Base-by-base conservation (phyloP, 2,888 invertebrate genomes). In the Athalia rosae region DNA sequence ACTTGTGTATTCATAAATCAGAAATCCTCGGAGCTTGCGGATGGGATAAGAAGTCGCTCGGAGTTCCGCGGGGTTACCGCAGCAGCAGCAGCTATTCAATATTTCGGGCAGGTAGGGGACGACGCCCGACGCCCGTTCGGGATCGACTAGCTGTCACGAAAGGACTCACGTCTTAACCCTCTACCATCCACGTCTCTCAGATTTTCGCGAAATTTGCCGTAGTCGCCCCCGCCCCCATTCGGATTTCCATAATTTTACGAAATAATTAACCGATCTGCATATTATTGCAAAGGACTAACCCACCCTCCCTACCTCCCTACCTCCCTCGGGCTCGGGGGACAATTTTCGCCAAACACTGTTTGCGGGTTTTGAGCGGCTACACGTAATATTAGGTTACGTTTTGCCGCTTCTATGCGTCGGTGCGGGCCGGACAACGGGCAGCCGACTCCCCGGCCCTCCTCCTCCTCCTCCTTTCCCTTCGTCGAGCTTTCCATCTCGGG, bases 201-300 rank as follows among this genome's bases (percentile, higher is more conserved):
- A 11, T 13, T 58, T 15, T 9, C 4, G 13, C 64, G 79, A 79
- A 81, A 82, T 80, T 82, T 78, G 81, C 79, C 80, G 77, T 80
- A 78, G 28, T 2, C 28, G 28, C 28, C 28, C n/a, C n/a, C n/a
- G n/a, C n/a, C n/a, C n/a, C n/a, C n/a, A 28, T 53, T 64, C 28
- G 48, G 79, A 85, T 86, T 84, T 85, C 79, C 85, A 86, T 84
- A 84, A 87, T 85, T 87, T 82, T 58, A 79, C 78, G 81, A 81
- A 85, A 85, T 82, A 85, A 85, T 85, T 84, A 84, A 86, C 84
- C 82, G 82, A 85, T 87, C 82, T 84, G 82, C 83, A 85, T 84
- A 85, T 81, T 78, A 67, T 63, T 74, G 77, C 66, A 41, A 69
- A 63, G 77, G 61, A 15, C 58, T 41, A 11, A 78, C 43, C 64